phyloP scores from a whole-genome alignment of 1,140 invertebrate species.

The Mya arenaria region DNA sequence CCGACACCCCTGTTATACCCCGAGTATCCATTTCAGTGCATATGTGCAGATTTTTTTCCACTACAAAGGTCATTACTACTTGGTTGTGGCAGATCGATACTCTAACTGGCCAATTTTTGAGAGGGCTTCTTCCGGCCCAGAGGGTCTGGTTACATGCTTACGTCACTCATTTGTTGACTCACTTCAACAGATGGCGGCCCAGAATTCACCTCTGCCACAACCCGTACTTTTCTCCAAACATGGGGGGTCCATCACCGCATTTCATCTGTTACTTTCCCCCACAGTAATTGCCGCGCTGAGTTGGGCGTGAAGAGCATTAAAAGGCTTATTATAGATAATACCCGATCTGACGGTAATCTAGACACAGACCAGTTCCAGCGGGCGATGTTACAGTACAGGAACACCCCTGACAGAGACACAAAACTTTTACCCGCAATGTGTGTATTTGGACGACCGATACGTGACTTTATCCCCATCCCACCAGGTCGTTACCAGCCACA shows the following conservation, averaged over 20 bases:
- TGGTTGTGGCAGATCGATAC: constrained; percentile 57
- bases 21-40: constrained; percentile 62
- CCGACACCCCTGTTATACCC: constrained; percentile 42
- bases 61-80: constrained; percentile 49
- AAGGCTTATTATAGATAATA: constrained; percentile 37
- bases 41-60: constrained; percentile 58
- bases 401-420: constrained; percentile 51
- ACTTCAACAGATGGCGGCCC: constrained; percentile 55
- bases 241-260: neutral
- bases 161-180: constrained; percentile 49
- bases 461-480: neutral
- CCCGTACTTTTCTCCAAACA: neutral
- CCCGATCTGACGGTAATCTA: neutral
- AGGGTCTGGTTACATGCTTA: constrained; percentile 43
- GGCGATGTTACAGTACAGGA: constrained; percentile 56
- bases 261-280: constrained; percentile 51
- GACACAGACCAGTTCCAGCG: constrained; percentile 50
- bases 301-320: constrained; percentile 56
- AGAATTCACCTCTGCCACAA: constrained; percentile 39
- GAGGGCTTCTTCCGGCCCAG: constrained; percentile 27
- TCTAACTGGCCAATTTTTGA: constrained; percentile 64
- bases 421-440: constrained; percentile 4
- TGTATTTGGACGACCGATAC: neutral
- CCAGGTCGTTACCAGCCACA: neutral
- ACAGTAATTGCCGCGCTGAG: constrained; percentile 47